phyloP scores from a whole-genome alignment of 2,888 invertebrate species.

The Eupithecia inturbata region DNA sequence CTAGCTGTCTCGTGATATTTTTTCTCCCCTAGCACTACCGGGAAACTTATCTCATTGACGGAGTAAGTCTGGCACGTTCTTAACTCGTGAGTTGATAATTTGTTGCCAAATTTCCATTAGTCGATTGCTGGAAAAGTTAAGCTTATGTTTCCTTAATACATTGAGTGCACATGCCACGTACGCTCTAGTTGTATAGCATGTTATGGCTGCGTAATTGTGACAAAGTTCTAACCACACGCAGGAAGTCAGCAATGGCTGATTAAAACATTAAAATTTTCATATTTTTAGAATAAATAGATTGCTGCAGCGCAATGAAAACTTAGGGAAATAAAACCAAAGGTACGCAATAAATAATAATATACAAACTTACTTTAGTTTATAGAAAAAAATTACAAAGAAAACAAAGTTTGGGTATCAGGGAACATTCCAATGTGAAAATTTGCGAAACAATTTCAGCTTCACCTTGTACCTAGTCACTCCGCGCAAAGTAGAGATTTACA shows the following conservation, averaged over 20 bases:
- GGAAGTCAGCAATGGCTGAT: too few species aligned
- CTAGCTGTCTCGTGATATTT: neutral
- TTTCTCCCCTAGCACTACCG: neutral
- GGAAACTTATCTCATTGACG: neutral
- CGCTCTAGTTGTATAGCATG: too few species aligned
- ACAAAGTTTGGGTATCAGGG: neutral
- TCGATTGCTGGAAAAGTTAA: neutral
- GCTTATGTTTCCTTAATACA: neutral
- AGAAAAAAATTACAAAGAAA: neutral
- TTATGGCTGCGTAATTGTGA: too few species aligned
- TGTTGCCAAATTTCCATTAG: neutral
- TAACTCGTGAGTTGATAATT: neutral
- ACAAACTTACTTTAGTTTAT: neutral
- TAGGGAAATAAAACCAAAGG: neutral
- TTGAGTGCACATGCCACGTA: neutral
- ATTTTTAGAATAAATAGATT: too few species aligned
- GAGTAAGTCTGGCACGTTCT: neutral
- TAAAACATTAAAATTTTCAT: too few species aligned
- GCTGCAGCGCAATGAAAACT: neutral
- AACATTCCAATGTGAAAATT: constrained; percentile 58
- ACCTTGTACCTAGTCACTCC: constrained; percentile 53
- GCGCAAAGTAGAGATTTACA: constrained; percentile 68
- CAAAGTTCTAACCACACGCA: too few species aligned
- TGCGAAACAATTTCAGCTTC: constrained; percentile 64
- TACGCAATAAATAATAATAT: neutral